Conservation (phyloP, 2,888 invertebrate genomes). For the Orgyia antiqua region DNA sequence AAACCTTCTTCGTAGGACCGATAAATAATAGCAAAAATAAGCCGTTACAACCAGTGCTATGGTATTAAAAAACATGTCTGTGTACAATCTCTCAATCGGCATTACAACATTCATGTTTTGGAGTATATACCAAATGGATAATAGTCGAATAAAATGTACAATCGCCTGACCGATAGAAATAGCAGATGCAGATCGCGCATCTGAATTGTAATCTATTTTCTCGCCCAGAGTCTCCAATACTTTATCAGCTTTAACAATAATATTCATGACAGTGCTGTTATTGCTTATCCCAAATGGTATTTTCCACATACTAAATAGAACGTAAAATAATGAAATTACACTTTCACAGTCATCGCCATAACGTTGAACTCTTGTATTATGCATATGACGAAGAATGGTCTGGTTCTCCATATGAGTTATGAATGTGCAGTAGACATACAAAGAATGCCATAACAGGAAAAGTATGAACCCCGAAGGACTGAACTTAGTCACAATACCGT, state of each 20-base stretch:
- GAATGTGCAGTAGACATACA: constrained; percentile 41
- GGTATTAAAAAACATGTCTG: constrained; percentile 39
- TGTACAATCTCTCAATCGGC: constrained; percentile 42
- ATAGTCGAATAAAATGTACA: constrained; percentile 29
- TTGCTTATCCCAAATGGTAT: constrained; percentile 37
- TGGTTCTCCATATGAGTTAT: constrained; percentile 37
- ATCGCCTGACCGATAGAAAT: constrained; percentile 28
- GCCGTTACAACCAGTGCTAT: constrained; percentile 36
- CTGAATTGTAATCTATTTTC: constrained; percentile 31
- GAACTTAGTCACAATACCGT: constrained; percentile 25
- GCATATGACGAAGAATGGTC: constrained; percentile 44
- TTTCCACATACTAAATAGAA: constrained; percentile 41
- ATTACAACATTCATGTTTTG: constrained; percentile 26
- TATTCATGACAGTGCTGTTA: constrained; percentile 26
- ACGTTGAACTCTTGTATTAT: constrained; percentile 45
- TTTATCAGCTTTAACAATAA: constrained; percentile 39
- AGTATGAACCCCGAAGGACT: constrained; percentile 32
- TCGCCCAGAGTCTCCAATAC: constrained; percentile 36
- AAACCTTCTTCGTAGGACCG: constrained; percentile 37
- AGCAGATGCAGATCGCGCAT: constrained; percentile 25
- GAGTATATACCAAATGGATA: constrained; percentile 38
- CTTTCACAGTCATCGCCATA: constrained; percentile 54
- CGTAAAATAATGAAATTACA: constrained; percentile 31
- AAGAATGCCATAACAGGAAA: constrained; percentile 29
- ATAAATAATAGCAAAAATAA: constrained; percentile 38